These are phyloP conservation scores for Cheilosia impressa DNA, from an alignment of 2,888 invertebrate genomes.

Conservation along the genomic window DNA sequence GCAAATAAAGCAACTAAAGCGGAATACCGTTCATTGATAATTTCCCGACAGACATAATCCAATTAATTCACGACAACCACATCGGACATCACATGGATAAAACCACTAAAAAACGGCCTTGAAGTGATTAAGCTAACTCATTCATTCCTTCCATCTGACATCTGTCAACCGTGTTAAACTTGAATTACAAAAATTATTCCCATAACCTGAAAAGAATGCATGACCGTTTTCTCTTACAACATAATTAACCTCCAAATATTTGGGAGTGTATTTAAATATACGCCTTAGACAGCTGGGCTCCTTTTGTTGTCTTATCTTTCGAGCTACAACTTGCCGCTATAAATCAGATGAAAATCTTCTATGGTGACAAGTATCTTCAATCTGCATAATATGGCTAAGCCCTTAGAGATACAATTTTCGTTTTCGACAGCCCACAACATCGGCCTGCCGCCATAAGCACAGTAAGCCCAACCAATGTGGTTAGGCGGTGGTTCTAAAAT, in stretches of 20 bases:
- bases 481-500: conserved; percentile 12
- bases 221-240: neutral
- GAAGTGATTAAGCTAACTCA: conserved; percentile 4
- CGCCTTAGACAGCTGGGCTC: neutral
- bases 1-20: too few species aligned
- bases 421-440: neutral
- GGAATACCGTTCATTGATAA: too few species aligned
- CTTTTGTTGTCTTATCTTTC: neutral
- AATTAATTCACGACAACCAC: too few species aligned
- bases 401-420: too few species aligned
- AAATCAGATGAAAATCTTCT: too few species aligned
- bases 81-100: too few species aligned
- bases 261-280: neutral
- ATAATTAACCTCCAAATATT: conserved; percentile 13
- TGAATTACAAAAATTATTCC: neutral
- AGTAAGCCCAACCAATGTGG: conserved; percentile 1
- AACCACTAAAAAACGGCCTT: neutral
- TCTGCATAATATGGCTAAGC: too few species aligned
- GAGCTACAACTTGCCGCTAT: neutral
- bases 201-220: neutral
- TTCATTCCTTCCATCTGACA: neutral
- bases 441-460: conserved; percentile 2
- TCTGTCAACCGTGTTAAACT: neutral
- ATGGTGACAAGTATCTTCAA: too few species aligned
- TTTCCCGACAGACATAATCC: too few species aligned